These are phyloP conservation scores for Aleiodes leptofemur DNA, from an alignment of 2,888 invertebrate species.

Conservation along the genomic window DNA sequence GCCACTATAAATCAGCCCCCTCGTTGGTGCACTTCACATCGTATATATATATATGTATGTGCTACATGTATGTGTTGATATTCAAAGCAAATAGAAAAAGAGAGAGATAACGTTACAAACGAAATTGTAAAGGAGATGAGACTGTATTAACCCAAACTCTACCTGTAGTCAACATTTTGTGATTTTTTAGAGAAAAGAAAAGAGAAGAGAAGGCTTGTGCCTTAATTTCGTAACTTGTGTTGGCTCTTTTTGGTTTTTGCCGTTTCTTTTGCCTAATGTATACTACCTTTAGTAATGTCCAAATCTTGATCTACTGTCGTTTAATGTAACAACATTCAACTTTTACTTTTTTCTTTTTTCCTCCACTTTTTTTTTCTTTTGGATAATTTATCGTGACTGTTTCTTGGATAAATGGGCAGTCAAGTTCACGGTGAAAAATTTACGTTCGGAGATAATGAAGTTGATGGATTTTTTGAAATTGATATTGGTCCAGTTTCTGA, in stretches of 20 bases:
- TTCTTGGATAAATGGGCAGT: conserved; percentile 14
- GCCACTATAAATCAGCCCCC: conserved; percentile 70
- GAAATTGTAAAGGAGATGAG: no score
- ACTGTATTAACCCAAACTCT: not conserved
- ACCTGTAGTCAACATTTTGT: not conserved
- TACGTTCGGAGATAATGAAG: conserved; percentile 1
- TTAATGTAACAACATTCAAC: conserved; percentile 29
- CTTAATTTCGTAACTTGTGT: conserved; percentile 41
- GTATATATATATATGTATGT: not conserved
- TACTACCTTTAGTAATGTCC: conserved; percentile 53
- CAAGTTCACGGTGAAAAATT: conserved; percentile 22
- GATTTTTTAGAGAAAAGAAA: conserved; percentile 19
- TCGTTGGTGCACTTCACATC: conserved; percentile 59
- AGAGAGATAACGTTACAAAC: not conserved
- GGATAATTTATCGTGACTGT: conserved; percentile 19
- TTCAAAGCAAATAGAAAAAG: conserved; percentile 29
- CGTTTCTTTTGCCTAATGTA: conserved; percentile 55
- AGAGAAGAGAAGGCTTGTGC: conserved; percentile 1
- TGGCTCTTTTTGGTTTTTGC: conserved; percentile 41
- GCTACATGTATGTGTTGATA: not conserved
- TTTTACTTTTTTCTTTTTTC: not conserved
- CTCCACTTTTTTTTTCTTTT: not conserved
- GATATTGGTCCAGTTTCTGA: no score
- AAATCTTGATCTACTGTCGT: conserved; percentile 57
- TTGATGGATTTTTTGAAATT: no score